These are phyloP conservation scores for Hormiphora californensis DNA, from an alignment of 37 sponge, comb jelly and placozoan genomes.

Conservation along the genomic window DNA sequence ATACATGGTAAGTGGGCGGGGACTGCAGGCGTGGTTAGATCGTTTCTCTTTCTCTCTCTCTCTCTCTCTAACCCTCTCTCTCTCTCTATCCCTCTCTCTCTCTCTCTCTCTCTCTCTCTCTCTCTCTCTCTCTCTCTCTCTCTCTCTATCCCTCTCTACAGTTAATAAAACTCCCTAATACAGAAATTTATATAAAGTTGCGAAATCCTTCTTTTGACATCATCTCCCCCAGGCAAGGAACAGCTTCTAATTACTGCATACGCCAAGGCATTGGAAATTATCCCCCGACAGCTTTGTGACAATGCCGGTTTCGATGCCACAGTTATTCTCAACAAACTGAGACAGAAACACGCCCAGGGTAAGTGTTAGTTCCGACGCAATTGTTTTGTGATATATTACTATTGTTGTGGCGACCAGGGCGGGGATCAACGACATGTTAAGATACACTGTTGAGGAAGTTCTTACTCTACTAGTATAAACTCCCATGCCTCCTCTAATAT, in stretches of 20 bases:
- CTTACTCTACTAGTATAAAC: not conserved
- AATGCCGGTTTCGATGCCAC: constrained; percentile 99
- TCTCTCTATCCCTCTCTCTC: no score
- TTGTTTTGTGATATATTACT: not conserved
- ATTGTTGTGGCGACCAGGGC: not conserved
- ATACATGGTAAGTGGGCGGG: constrained; percentile 54
- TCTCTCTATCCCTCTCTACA: no score
- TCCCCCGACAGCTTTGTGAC: constrained; percentile 96
- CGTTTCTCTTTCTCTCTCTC: no score
- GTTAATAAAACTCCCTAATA: no score
- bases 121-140: no score
- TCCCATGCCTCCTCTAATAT: not conserved
- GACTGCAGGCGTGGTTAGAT: no score
- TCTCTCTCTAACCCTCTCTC: no score
- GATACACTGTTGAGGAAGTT: not conserved
- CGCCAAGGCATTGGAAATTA: constrained; percentile 91
- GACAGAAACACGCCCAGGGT: constrained; percentile 82
- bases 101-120: no score
- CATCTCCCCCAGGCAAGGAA: constrained; percentile 66
- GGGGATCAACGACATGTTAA: no score
- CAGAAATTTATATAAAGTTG: no score
- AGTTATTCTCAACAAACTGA: constrained; percentile 88
- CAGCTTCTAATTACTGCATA: constrained; percentile 91
- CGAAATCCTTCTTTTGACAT: not conserved
- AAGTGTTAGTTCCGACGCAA: not conserved